These are phyloP conservation scores for Charadrius vociferus DNA, from an alignment of 2,113 vertebrate genomes.

Conservation along the genomic window DNA sequence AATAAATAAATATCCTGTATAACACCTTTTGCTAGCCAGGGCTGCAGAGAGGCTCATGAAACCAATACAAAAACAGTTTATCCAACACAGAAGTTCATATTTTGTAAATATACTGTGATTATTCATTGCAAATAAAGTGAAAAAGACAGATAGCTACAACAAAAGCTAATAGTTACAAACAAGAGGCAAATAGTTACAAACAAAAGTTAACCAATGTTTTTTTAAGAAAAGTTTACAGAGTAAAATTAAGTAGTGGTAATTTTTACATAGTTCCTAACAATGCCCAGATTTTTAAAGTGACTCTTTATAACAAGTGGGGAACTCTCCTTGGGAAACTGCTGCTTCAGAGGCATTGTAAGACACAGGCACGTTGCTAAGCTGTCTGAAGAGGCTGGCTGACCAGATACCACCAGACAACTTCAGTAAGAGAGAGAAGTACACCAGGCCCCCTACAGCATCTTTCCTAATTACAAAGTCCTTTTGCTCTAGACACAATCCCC, in stretches of 20 bases:
- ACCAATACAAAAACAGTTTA: background rate
- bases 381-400: background rate
- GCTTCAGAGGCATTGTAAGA: background rate
- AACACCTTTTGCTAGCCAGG: background rate
- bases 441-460: background rate
- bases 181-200: background rate
- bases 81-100: background rate
- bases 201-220: background rate
- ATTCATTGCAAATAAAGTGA: background rate
- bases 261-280: background rate
- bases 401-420: background rate
- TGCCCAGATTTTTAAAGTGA: background rate
- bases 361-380: background rate
- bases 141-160: background rate
- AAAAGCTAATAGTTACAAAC: background rate
- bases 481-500: background rate
- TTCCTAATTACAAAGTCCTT: background rate
- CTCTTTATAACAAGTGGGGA: background rate
- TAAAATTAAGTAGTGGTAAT: background rate
- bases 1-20: background rate
- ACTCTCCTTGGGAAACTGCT: background rate
- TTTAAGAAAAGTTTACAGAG: background rate
- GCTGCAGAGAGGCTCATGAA: background rate
- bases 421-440: background rate
- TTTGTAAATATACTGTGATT: background rate